Evolutionary conservation across 92 coral and sea anemone genomes (phyloP).

Genomic region (Epizoanthus illoricatus): DNA sequence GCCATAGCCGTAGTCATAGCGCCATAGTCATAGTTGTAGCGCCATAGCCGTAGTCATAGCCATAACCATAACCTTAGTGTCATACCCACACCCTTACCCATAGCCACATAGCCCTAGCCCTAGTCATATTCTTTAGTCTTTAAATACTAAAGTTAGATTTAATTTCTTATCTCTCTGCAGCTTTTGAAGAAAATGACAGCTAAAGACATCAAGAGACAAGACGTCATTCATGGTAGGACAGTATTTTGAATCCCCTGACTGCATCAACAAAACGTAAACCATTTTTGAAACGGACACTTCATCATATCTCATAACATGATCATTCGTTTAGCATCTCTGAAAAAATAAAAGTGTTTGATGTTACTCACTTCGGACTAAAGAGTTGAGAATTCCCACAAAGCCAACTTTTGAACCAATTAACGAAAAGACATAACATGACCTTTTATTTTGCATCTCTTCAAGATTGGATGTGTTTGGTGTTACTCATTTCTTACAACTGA

Average conservation of each 20-base stretch:
- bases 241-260: background rate
- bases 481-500: background rate
- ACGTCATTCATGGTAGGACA: constrained; percentile 87
- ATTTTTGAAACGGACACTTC: background rate
- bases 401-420: too few species aligned
- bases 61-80: too few species aligned
- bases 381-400: too few species aligned
- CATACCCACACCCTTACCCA: too few species aligned
- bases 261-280: too few species aligned
- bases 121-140: background rate
- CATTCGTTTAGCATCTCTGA: background rate
- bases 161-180: constrained; percentile 26
- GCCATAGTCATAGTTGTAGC: too few species aligned
- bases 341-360: background rate
- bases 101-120: too few species aligned
- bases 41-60: too few species aligned
- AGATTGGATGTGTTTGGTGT: too few species aligned
- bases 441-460: too few species aligned
- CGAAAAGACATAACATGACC: too few species aligned
- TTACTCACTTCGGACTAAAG: background rate
- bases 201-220: constrained; percentile 94
- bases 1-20: too few species aligned
- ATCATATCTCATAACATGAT: background rate
- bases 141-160: background rate
- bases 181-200: constrained; percentile 81